phyloP scores from a whole-genome alignment of 1,140 invertebrate genomes.

The Zaprionus nigranus region DNA sequence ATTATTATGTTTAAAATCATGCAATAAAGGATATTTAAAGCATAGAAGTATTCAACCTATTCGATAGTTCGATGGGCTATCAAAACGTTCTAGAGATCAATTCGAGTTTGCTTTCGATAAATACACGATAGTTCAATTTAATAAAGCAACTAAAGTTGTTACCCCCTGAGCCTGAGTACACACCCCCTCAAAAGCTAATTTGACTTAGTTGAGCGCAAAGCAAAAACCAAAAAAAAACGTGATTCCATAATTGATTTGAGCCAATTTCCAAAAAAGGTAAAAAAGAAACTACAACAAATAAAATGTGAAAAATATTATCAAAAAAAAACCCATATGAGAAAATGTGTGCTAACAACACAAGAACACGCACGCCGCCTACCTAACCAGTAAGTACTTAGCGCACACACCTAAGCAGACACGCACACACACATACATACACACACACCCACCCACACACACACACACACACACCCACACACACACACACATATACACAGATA shows the following conservation, averaged over 20 bases:
- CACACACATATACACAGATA: conserved; percentile 28
- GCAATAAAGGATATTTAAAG: too few species aligned
- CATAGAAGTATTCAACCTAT: background rate
- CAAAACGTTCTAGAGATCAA: background rate
- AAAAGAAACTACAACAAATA: conserved; percentile 10
- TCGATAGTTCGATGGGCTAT: background rate
- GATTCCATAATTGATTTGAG: conserved; percentile 38
- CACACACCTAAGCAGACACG: conserved; percentile 28
- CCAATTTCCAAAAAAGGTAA: conserved; percentile 19
- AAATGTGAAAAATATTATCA: conserved; percentile 8
- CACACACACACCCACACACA: conserved; percentile 21
- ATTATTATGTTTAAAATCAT: background rate
- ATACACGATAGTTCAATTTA: background rate
- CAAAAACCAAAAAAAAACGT: conserved; percentile 14
- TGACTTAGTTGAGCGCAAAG: conserved; percentile 19
- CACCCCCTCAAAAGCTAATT: conserved; percentile 18
- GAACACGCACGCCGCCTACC: conserved; percentile 48
- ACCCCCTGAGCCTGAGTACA: background rate
- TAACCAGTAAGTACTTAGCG: conserved; percentile 49
- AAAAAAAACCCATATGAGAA: conserved; percentile 11
- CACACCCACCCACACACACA: conserved; percentile 17
- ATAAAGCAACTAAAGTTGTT: background rate
- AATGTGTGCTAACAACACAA: conserved; percentile 51
- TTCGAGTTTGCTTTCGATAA: conserved; percentile 3
- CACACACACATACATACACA: conserved; percentile 9